Percentiles rank a stretch among this genome's conserved stretches.
These are phyloP conservation scores for Chloromyia formosa DNA, from an alignment of 2,888 invertebrate species.

Conservation along the genomic window DNA sequence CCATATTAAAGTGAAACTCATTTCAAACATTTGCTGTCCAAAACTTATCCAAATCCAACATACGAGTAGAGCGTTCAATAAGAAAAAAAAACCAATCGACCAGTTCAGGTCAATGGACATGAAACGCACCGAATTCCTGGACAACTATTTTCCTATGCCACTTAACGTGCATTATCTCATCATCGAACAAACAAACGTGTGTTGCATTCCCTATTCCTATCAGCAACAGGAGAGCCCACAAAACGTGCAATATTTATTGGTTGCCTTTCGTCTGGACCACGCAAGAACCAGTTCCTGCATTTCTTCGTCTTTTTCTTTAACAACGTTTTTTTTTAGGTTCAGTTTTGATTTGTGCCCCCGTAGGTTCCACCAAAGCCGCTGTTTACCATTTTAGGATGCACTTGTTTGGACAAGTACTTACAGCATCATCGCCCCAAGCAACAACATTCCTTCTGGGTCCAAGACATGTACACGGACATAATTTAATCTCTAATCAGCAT, in stretches of 20 bases:
- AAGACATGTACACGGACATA: neutral
- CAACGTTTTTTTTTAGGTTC: neutral
- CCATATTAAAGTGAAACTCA: too few relatives aligned
- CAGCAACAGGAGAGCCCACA: neutral
- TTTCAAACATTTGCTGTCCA: too few relatives aligned
- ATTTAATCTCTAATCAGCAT: constrained; percentile 10
- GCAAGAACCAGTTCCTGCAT: constrained; percentile 4
- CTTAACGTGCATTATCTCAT: too few relatives aligned
- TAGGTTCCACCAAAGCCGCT: neutral
- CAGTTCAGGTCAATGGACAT: too few relatives aligned
- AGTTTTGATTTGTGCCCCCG: too few relatives aligned
- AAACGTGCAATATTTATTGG: constrained; percentile 2
- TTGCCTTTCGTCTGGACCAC: neutral
- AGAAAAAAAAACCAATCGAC: too few relatives aligned
- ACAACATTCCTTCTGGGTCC: neutral
- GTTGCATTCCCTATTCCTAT: too few relatives aligned
- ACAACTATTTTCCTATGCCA: too few relatives aligned
- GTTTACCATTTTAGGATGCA: constrained; percentile 33
- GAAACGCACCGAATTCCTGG: too few relatives aligned
- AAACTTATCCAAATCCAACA: too few relatives aligned
- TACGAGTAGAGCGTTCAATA: too few relatives aligned
- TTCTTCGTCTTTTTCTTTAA: neutral
- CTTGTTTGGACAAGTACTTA: constrained; percentile 20
- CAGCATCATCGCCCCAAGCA: neutral
- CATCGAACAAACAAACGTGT: too few relatives aligned